Percentiles rank a stretch among this genome's conserved stretches.
These are phyloP conservation scores for Megalops atlanticus DNA, from an alignment of 2,113 vertebrate species.

Conservation along the genomic window DNA sequence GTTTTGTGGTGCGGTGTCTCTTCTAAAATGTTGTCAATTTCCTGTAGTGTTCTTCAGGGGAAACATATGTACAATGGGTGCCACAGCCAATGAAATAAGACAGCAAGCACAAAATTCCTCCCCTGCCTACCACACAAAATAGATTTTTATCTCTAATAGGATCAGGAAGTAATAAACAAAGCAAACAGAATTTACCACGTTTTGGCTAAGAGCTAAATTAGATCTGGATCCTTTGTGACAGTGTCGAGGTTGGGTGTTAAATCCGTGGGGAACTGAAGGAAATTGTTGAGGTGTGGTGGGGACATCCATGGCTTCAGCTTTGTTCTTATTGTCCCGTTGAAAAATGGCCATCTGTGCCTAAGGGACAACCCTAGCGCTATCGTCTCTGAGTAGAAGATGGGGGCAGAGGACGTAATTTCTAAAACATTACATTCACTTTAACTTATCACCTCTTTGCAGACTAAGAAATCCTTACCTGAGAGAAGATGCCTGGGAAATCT, in stretches of 20 bases:
- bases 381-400: not conserved
- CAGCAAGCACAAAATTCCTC: not conserved
- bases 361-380: not conserved
- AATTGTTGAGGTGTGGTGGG: no score
- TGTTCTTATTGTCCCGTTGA: no score
- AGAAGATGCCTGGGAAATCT: not conserved
- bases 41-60: not conserved
- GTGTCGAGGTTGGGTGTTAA: not conserved
- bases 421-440: not conserved
- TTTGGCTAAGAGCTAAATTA: not conserved
- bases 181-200: not conserved
- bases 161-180: not conserved
- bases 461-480: not conserved
- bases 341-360: not conserved
- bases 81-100: not conserved
- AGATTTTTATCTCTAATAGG: not conserved
- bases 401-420: not conserved
- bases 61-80: not conserved
- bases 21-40: not conserved
- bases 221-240: not conserved
- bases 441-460: not conserved
- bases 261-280: not conserved
- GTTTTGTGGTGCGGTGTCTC: not conserved
- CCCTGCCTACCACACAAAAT: not conserved
- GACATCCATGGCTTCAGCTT: no score